Evolutionary conservation across 1,140 invertebrate genomes (phyloP).

Genomic region (Popillia japonica): DNA sequence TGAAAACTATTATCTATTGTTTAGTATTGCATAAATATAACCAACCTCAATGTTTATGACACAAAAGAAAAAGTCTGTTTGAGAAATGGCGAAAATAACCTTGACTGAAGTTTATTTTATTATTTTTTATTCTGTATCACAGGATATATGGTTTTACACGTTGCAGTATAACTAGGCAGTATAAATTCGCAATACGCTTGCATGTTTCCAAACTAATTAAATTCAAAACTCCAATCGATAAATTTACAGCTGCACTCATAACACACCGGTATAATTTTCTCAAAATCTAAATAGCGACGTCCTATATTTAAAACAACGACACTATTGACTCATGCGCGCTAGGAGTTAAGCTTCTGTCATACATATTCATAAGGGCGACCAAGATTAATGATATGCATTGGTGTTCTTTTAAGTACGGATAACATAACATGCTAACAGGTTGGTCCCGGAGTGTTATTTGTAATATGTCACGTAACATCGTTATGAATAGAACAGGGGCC

Average conservation of each 20-base stretch:
- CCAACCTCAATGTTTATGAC: too few species aligned
- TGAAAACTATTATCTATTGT: too few species aligned
- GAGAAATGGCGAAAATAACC: too few species aligned
- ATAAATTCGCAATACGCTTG: neutral
- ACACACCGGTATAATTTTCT: neutral
- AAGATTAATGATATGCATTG: slow-evolving; percentile 6
- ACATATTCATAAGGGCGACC: neutral
- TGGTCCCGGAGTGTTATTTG: neutral
- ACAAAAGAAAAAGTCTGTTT: too few species aligned
- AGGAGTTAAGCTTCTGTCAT: neutral
- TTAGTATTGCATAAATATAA: too few species aligned
- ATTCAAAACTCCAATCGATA: neutral
- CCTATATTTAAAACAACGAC: slow-evolving; percentile 5
- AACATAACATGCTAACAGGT: slow-evolving; percentile 3
- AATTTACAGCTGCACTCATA: neutral
- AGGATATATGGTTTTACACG: too few species aligned
- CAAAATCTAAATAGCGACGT: neutral
- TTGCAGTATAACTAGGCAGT: too few species aligned
- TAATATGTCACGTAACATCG: neutral
- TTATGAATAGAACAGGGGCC: neutral
- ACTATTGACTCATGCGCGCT: neutral
- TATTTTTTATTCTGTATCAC: too few species aligned
- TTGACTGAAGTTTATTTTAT: too few species aligned
- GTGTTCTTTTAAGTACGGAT: neutral
- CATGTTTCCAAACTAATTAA: neutral